Conservation (phyloP, 2,888 invertebrate genomes). For the Thelaira solivaga region DNA sequence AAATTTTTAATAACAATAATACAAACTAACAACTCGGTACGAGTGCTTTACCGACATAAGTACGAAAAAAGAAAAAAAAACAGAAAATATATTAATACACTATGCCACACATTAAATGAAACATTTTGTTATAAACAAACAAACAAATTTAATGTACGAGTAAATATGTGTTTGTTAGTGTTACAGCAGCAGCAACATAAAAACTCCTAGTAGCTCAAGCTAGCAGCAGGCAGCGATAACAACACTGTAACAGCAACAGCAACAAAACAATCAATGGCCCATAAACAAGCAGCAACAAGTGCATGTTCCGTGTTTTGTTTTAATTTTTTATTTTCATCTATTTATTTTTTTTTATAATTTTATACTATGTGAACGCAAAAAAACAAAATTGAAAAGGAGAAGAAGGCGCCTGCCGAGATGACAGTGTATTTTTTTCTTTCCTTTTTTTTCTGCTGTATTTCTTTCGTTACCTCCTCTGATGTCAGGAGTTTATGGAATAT, state of each 20-base stretch:
- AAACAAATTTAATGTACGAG: slow-evolving; percentile 22
- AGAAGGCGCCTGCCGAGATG: slow-evolving; percentile 52
- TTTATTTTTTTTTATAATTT: not conserved
- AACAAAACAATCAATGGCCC: slow-evolving; percentile 49
- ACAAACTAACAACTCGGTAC: no score
- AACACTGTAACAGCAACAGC: not conserved
- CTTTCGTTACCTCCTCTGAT: slow-evolving; percentile 12
- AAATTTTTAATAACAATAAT: slow-evolving; percentile 3
- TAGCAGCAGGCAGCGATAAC: slow-evolving; percentile 16
- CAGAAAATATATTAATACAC: slow-evolving; percentile 49
- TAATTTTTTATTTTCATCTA: no score
- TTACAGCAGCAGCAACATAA: not conserved
- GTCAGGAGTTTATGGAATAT: slow-evolving; percentile 15
- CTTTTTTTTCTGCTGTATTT: slow-evolving; percentile 22
- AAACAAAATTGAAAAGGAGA: slow-evolving; percentile 33
- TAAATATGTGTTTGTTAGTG: no score
- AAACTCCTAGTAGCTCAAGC: slow-evolving; percentile 4
- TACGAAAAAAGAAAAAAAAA: slow-evolving; percentile 12
- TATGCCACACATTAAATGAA: slow-evolving; percentile 58
- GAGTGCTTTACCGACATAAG: not conserved
- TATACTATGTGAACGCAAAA: slow-evolving; percentile 13
- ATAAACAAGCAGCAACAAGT: slow-evolving; percentile 60
- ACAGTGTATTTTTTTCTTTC: slow-evolving; percentile 15
- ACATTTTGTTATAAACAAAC: slow-evolving; percentile 57
- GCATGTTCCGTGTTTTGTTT: slow-evolving; percentile 27